Evolutionary conservation across 2,888 invertebrate species (phyloP).

Genomic region (Leptinotarsa juncta): DNA sequence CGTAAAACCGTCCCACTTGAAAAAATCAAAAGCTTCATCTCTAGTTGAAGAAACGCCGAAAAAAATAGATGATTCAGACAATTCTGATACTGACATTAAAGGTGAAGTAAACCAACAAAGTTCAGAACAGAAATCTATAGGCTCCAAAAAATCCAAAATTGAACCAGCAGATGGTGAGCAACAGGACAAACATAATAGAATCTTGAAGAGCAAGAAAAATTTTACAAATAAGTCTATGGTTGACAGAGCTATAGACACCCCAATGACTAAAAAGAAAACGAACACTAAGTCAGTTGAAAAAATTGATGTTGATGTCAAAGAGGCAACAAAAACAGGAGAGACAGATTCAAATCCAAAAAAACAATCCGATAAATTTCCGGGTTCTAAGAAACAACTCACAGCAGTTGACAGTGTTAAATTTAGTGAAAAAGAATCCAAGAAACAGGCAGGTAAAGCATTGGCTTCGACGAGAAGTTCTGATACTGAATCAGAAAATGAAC

Average conservation of each 20-base stretch:
- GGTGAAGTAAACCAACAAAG: not conserved
- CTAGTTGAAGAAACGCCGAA: not conserved
- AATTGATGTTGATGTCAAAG: not conserved
- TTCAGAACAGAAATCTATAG: not conserved
- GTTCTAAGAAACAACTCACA: not conserved
- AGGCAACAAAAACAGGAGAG: not conserved
- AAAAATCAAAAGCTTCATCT: conserved; percentile 1
- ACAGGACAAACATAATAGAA: not conserved
- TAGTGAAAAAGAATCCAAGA: not conserved
- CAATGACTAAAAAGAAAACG: not conserved
- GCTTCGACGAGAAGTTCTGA: not conserved
- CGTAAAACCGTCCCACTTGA: not conserved
- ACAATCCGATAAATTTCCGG: not conserved
- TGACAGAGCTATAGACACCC: not conserved
- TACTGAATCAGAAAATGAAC: not conserved
- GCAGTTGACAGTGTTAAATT: not conserved
- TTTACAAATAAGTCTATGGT: not conserved
- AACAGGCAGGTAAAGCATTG: not conserved
- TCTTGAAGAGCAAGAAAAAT: not conserved
- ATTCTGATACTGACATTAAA: not conserved
- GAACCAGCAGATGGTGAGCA: not conserved
- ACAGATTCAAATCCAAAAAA: not conserved
- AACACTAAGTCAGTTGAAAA: not conserved
- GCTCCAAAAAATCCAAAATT: not conserved
- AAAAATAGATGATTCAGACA: not conserved